Evolutionary conservation across 2,888 invertebrate species (phyloP), one percentile per base, ranked within the genome.

Genomic region (Timandra comae): DNA sequence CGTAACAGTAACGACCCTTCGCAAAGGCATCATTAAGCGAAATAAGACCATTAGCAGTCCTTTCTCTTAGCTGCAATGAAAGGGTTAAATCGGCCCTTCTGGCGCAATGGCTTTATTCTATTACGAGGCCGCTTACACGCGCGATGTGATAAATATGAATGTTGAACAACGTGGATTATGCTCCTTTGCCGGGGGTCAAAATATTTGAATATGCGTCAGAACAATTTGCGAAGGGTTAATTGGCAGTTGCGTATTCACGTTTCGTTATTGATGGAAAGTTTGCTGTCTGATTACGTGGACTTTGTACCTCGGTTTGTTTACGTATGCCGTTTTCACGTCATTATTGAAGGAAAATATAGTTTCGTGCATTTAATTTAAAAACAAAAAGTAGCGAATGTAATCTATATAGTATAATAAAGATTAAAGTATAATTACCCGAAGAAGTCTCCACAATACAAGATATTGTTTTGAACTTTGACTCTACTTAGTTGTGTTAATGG

Each of bases 81-180:
- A 81, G 84, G 84, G 84, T 82, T 81, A 76, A 82, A 80, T 67
- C 77, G 72, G 77, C 79, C 77, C 79, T 76, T 63, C 57, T 67
- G 63, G 68, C 64, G 78, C 77, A 78, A 80, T 79, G 62, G 76
- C 74, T 75, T 77, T 76, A 82, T 82, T 81, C 77, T 79, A 81
- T 80, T 82, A 79, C 59, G 56, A 56, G 63, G 66, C 36, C 76
- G 78, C 72, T 84, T 84, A 82, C 80, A 82, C 78, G 84, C 75
- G 73, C 77, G 74, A 82, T 79, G 80, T 79, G 74, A 80, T 85
- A 85, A 84, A 84, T 85, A 82, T 84, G 84, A 84, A 84, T 82
- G 85, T 79, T 74, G 78, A 78, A 79, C 78, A 77, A 65, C 69
- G 69, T 55, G 73, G 78, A 79, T 82, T 81, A 82, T 72, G 61